These are phyloP conservation scores for Argentina silus DNA, from an alignment of 2,797 vertebrate species.

Conservation along the genomic window DNA sequence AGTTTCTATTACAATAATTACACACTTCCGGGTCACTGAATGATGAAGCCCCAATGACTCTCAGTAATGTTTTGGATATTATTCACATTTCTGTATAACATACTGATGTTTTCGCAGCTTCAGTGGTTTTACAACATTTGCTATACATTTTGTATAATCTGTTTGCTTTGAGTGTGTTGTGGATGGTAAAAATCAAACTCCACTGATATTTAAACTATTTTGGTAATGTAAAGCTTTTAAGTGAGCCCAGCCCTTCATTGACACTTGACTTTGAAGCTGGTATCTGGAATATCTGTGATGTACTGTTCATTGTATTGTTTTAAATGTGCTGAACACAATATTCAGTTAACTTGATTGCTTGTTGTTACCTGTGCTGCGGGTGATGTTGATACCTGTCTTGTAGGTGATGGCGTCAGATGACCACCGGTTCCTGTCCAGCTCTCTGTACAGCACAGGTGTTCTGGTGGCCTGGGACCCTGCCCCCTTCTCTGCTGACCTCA, in stretches of 20 bases:
- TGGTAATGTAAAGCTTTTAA: not conserved
- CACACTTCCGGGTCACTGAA: not conserved
- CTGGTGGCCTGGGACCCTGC: constrained; percentile 84
- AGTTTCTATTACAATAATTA: too few species aligned
- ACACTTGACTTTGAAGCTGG: too few species aligned
- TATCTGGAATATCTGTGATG: too few species aligned
- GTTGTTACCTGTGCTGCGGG: not conserved
- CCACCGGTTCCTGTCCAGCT: constrained; percentile 80
- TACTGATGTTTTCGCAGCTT: not conserved
- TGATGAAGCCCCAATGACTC: not conserved
- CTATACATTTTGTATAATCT: too few species aligned
- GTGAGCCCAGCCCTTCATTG: too few species aligned
- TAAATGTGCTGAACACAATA: not conserved
- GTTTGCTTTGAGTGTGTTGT: too few species aligned
- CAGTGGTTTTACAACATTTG: not conserved
- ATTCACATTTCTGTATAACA: not conserved
- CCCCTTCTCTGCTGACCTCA: constrained; percentile 78
- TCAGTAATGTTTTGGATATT: not conserved
- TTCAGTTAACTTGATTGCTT: not conserved
- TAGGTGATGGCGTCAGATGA: constrained; percentile 82
- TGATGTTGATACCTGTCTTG: not conserved
- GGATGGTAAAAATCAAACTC: not conserved
- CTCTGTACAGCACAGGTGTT: constrained; percentile 78
- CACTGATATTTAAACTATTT: not conserved
- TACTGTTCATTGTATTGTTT: too few species aligned